These are phyloP conservation scores for Achroia grisella DNA, from an alignment of 1,140 invertebrate genomes.

Conservation along the genomic window DNA sequence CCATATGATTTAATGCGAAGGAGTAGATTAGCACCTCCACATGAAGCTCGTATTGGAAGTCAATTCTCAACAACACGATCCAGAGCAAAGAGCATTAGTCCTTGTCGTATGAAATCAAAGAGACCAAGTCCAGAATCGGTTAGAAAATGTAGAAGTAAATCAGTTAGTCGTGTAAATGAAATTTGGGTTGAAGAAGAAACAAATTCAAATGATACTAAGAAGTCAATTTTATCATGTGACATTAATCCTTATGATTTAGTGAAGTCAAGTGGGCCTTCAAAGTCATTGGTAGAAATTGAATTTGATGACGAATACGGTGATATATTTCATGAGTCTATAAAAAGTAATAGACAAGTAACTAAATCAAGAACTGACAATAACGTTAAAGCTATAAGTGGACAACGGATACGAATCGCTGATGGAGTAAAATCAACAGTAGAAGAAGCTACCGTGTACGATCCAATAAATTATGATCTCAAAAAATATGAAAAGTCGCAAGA, in stretches of 20 bases:
- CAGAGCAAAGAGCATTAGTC: constrained; percentile 77
- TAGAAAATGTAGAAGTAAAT: constrained; percentile 64
- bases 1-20: constrained; percentile 88
- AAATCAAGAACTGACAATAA: constrained; percentile 61
- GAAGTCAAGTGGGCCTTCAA: constrained; percentile 57
- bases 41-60: constrained; percentile 70
- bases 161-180: constrained; percentile 66
- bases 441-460: constrained; percentile 60
- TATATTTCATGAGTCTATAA: constrained; percentile 48
- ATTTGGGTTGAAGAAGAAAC: constrained; percentile 68
- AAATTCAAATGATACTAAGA: constrained; percentile 71
- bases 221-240: constrained; percentile 88
- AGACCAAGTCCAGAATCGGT: constrained; percentile 60
- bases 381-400: constrained; percentile 75
- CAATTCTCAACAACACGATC: constrained; percentile 70
- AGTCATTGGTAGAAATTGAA: constrained; percentile 54
- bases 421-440: constrained; percentile 42
- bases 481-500: constrained; percentile 56
- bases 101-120: constrained; percentile 64
- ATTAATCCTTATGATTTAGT: constrained; percentile 90
- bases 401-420: constrained; percentile 74
- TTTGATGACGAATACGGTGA: constrained; percentile 60
- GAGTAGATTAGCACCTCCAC: constrained; percentile 79
- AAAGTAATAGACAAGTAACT: constrained; percentile 32
- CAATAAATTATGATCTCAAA: constrained; percentile 67